Conservation (phyloP, 2,797 vertebrate genomes). For the Aphelocoma californica region DNA sequence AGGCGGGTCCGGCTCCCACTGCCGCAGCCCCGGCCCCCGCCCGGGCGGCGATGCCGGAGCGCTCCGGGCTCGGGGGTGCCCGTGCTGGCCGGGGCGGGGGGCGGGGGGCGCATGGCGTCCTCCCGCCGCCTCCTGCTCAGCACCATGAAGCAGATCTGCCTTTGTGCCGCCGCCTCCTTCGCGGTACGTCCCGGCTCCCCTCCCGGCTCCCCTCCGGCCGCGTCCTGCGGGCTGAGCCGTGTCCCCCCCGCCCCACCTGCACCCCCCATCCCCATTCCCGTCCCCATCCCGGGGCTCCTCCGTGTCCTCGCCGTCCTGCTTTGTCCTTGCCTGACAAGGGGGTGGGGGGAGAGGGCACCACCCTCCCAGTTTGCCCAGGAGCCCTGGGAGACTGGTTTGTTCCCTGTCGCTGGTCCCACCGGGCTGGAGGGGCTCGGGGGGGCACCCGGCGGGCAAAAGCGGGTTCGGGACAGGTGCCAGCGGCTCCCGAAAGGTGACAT, state of each 20-base stretch:
- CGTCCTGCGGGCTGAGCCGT: background rate
- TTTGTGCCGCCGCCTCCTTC: slow-evolving; percentile 83
- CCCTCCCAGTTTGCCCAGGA: background rate
- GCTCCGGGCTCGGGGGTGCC: background rate
- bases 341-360: background rate
- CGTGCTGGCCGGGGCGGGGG: background rate
- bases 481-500: slow-evolving; percentile 15
- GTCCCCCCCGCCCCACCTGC: background rate
- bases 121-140: slow-evolving; percentile 73
- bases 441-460: background rate
- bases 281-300: background rate
- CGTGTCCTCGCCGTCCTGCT: background rate
- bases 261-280: background rate
- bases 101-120: slow-evolving; percentile 44
- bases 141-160: slow-evolving; percentile 88
- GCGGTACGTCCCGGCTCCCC: slow-evolving; percentile 76
- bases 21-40: background rate
- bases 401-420: background rate
- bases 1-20: slow-evolving; percentile 25
- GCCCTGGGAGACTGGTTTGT: background rate
- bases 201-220: background rate
- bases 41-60: background rate
- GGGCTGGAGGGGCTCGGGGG: background rate
- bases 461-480: background rate
- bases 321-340: slow-evolving; percentile 1